Evolutionary conservation across 2,797 vertebrate genomes (phyloP), one percentile per base, ranked within the genome.

Genomic region (Mionectes olivaceus): DNA sequence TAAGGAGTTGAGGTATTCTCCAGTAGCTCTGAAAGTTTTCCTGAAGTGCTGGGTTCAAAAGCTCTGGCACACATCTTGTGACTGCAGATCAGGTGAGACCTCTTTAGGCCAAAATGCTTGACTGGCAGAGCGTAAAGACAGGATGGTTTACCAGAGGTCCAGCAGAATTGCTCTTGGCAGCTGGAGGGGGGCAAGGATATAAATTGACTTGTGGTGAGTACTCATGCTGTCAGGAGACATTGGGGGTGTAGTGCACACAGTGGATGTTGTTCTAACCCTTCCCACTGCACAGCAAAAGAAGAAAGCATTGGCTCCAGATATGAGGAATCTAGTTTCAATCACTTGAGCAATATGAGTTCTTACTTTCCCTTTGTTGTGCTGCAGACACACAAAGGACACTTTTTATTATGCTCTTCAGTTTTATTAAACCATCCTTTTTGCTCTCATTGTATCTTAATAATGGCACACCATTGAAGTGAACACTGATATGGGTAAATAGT

Each of bases 51-150:
- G 0, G 8, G 15, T 43, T 81, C 5, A 13, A 68, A 81, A 78
- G 41, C 57, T 60, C 2, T 1, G 2, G 24, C 0, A 0, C 49
- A 9, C 3, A 2, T 57, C 3, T 41, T 55, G 15, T 25, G 32
- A 18, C 19, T 50, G 23, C 0, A 3, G 46, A 12, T 32, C 11
- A 19, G 17, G 43, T 28, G 53, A 35, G 86, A 17, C 9, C 21
- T 46, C 23, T 35, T 13, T 16, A 18, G 60, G 63, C 76, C 15
- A 2, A 25, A 23, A 7, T 37, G 6, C 3, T 50, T 37, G 19
- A 14, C 60, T 77, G 50, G 24, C 55, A 50, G 30, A 59, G 37
- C 3, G 17, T 49, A 41, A 67, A 37, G 52, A 18, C 1, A 1
- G 13, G 37, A 10, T 39, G 22, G 22, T 80, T 80, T 70, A 23